A percentile compares a stretch with the other conserved stretches of the same genome.
These are phyloP conservation scores for Pseudachorutes palmiensis DNA, from an alignment of 1,140 invertebrate genomes.

Conservation along the genomic window DNA sequence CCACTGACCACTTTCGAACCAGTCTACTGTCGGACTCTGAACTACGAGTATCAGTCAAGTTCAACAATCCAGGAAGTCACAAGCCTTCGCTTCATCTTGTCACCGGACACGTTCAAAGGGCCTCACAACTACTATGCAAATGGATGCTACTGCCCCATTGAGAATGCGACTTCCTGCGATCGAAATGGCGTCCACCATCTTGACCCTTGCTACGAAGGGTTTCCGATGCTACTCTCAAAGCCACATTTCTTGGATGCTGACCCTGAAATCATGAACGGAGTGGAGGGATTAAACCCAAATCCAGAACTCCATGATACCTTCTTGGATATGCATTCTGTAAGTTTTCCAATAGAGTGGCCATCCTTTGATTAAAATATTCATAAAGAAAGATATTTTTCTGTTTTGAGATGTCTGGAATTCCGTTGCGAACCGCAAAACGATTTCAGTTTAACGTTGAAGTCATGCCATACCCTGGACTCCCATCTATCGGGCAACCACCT, in stretches of 20 bases:
- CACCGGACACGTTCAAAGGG: conserved; percentile 53
- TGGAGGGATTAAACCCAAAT: conserved; percentile 64
- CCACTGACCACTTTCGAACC: conserved; percentile 14
- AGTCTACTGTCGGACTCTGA: conserved; percentile 35
- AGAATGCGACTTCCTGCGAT: conserved; percentile 51
- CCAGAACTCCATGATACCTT: conserved; percentile 59
- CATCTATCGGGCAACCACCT: conserved; percentile 22
- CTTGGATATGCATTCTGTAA: conserved; percentile 69
- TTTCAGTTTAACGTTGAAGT: conserved; percentile 28
- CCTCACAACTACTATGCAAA: conserved; percentile 55
- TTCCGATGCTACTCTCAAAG: conserved; percentile 60
- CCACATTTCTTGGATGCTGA: conserved; percentile 74
- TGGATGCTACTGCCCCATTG: conserved; percentile 63
- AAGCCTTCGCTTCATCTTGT: conserved; percentile 56
- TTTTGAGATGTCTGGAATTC: conserved; percentile 35
- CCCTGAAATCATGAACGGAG: conserved; percentile 52
- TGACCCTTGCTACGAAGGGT: conserved; percentile 51
- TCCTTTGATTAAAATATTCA: too few species aligned
- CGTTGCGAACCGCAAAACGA: conserved; percentile 24
- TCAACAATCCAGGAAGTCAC: conserved; percentile 56
- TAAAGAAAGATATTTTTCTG: too few species aligned
- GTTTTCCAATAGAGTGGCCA: neutral
- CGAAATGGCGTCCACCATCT: conserved; percentile 63
- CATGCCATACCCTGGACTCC: conserved; percentile 19
- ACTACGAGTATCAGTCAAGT: conserved; percentile 52